Conservation (phyloP, 1,140 invertebrate species). For the Cydia strobilella region DNA sequence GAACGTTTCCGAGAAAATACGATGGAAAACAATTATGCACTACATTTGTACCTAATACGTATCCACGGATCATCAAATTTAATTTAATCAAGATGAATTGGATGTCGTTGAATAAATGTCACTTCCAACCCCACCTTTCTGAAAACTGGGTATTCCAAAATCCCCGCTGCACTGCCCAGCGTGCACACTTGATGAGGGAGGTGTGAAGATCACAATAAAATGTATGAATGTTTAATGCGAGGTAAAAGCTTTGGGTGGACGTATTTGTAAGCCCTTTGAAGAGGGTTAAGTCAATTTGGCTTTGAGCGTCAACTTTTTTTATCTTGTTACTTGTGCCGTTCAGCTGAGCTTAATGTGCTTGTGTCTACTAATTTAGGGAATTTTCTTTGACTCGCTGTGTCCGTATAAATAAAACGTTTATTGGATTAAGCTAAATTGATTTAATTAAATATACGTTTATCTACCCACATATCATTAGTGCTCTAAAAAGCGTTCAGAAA, state of each 20-base stretch:
- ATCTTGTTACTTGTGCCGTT: constrained; percentile 32
- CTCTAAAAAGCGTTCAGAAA: no score
- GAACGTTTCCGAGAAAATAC: no score
- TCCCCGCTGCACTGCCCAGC: constrained; percentile 16
- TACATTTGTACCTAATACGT: no score
- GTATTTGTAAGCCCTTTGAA: constrained; percentile 67
- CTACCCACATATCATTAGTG: no score
- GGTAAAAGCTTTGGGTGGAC: constrained; percentile 61
- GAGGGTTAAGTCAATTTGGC: constrained; percentile 69
- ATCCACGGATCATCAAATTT: no score
- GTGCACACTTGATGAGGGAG: constrained; percentile 36
- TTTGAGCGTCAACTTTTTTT: constrained; percentile 69
- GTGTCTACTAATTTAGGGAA: constrained; percentile 15
- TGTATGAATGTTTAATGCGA: constrained; percentile 62
- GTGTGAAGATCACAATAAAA: constrained; percentile 63
- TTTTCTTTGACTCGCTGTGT: background rate
- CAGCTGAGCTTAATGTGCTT: constrained; percentile 43
- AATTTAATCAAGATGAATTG: background rate
- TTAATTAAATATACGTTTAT: no score
- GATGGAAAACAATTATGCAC: no score
- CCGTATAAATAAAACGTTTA: constrained; percentile 6
- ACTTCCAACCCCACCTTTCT: background rate
- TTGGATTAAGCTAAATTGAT: no score
- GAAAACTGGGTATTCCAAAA: background rate
- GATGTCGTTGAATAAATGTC: background rate